Evolutionary conservation across 1,140 invertebrate genomes (phyloP), one percentile per base, ranked within the genome.

Genomic region (Drosophila arizonae): DNA sequence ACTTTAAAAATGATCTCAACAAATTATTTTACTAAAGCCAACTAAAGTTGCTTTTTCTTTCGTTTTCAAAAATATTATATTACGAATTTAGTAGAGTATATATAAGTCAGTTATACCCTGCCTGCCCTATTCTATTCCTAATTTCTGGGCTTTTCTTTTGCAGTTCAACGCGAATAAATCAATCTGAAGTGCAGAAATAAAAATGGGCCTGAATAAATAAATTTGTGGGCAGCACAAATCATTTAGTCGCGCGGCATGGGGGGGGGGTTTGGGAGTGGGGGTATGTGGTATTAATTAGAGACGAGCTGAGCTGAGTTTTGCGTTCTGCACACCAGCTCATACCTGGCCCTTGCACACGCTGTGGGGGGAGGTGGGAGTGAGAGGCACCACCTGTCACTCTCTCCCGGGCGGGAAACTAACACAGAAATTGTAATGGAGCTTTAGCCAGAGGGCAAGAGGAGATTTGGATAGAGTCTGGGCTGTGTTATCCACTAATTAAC

Each of bases 401-500:
- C 33, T 30, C 28, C 6, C 28, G 33, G 36, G 10, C 36, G 30
- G 24, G 73, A 70, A 82, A 87, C 79, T 82, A 88, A 82, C 84
- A 87, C 82, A 77, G 76, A 68, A 79, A 82, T 77, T 79, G 84
- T 87, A 87, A 87, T 87, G 81, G 84, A 79, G 69, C 69, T 69
- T 61, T 46, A 17, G 17, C 13, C 2, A 4, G 6, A 13, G 43
- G 43, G 43, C 13, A 3, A 15, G n/a, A 8, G 43, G 15, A 13
- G 43, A 13, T 45, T 13, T 64, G 63, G 52, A 15, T 43, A 17
- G 33, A 36, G 63, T 56, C 26, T 60, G 71, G 71, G 39, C 52
- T 64, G 36, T 69, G 82, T 87, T 87, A 77, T 88, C 79, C 84
- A 87, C 82, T 87, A 87, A 87, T 87, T 87, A 87, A 82, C 82